phyloP scores from a whole-genome alignment of 1,140 invertebrate species.

The Megalopta genalis region DNA sequence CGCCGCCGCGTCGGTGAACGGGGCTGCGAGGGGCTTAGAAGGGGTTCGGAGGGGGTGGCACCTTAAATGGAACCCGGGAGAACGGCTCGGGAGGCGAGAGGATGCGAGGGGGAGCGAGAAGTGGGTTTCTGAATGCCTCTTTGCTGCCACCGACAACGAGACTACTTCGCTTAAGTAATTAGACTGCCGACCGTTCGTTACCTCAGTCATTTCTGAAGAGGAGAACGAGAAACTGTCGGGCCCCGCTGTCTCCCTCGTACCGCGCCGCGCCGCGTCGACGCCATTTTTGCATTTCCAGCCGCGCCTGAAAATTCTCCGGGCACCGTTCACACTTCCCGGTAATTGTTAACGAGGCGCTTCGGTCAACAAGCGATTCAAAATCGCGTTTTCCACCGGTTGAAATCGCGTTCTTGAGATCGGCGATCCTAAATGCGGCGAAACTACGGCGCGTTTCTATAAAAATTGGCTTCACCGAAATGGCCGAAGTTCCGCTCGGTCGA shows the following conservation, averaged over 20 bases:
- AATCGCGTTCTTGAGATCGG: too few relatives aligned
- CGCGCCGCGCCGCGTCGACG: not conserved
- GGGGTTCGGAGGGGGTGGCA: slow-evolving; percentile 3
- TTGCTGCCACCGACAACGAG: slow-evolving; percentile 59
- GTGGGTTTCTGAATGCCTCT: slow-evolving; percentile 48
- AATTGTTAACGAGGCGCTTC: too few relatives aligned
- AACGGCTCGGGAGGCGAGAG: slow-evolving; percentile 20
- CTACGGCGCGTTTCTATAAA: too few relatives aligned
- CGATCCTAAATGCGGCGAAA: too few relatives aligned
- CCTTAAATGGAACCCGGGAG: slow-evolving; percentile 52
- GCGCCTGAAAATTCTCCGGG: too few relatives aligned
- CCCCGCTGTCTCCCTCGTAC: not conserved
- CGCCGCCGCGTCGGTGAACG: too few relatives aligned
- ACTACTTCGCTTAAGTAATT: slow-evolving; percentile 78
- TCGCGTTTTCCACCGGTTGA: too few relatives aligned
- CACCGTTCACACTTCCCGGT: too few relatives aligned
- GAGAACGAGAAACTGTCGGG: slow-evolving; percentile 64
- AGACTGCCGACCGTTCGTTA: slow-evolving; percentile 77
- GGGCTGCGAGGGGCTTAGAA: too few relatives aligned
- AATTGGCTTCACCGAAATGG: too few relatives aligned
- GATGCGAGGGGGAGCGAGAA: slow-evolving; percentile 40
- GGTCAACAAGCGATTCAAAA: too few relatives aligned
- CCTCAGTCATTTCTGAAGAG: slow-evolving; percentile 69
- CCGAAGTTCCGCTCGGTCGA: too few relatives aligned
- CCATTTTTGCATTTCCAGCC: not conserved